Evolutionary conservation across 2,888 invertebrate genomes (phyloP).

Genomic region (Pollenia angustigena): DNA sequence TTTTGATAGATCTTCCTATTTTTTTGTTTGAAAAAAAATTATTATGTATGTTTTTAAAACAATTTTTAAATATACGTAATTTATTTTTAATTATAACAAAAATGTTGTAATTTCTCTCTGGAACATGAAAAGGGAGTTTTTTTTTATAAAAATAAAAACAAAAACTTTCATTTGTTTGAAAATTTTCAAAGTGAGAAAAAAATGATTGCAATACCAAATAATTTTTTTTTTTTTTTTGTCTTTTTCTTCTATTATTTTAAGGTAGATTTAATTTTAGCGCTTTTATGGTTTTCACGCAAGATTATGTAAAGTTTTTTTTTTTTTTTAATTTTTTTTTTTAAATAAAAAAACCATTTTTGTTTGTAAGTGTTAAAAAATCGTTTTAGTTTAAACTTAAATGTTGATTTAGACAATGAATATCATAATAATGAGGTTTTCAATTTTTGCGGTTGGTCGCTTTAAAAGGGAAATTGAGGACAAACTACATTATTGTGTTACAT

Average conservation of each 20-base stretch:
- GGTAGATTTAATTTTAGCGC: conserved; percentile 45
- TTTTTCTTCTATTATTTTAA: conserved; percentile 6
- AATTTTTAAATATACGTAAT: conserved; percentile 62
- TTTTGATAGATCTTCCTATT: conserved; percentile 37
- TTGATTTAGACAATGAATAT: conserved; percentile 20
- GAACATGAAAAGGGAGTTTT: neutral
- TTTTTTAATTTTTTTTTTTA: conserved; percentile 6
- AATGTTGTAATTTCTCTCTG: conserved; percentile 46
- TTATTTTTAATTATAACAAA: conserved; percentile 49
- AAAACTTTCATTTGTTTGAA: conserved; percentile 60
- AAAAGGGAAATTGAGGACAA: conserved; percentile 70
- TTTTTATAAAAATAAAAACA: conserved; percentile 13
- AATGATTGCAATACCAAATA: conserved; percentile 41
- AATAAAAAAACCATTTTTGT: neutral
- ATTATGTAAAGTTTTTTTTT: conserved; percentile 63
- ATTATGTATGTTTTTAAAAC: conserved; percentile 27
- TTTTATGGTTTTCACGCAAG: conserved; percentile 58
- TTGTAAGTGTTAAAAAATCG: conserved; percentile 36
- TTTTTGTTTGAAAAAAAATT: neutral
- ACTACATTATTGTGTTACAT: conserved; percentile 42
- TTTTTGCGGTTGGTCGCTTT: conserved; percentile 67
- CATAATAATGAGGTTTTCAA: conserved; percentile 24
- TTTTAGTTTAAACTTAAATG: conserved; percentile 22
- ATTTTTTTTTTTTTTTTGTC: conserved; percentile 2
- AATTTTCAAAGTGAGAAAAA: conserved; percentile 22